Evolutionary conservation across 2,797 vertebrate species (phyloP).

Genomic region (Spheniscus humboldti): DNA sequence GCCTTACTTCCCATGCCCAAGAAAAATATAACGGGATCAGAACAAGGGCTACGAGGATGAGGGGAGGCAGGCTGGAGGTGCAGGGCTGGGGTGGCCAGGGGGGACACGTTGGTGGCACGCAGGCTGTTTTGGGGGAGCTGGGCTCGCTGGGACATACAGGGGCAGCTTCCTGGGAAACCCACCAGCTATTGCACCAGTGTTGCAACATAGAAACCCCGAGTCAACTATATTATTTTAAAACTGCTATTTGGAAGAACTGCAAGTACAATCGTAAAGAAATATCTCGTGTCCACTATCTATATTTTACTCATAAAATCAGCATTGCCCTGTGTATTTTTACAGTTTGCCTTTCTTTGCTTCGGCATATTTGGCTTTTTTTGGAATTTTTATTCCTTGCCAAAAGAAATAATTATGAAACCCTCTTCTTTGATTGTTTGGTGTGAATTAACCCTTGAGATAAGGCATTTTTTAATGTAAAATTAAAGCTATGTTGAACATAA

Average conservation of each 20-base stretch:
- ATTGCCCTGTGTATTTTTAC: rapidly evolving
- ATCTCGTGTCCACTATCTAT: rapidly evolving
- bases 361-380: rapidly evolving
- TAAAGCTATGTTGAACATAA: not conserved
- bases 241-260: not conserved
- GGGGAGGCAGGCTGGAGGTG: not conserved
- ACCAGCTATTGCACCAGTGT: rapidly evolving
- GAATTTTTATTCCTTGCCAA: not conserved
- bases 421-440: not conserved
- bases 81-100: too few relatives aligned
- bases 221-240: rapidly evolving
- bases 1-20: not conserved
- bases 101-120: rapidly evolving
- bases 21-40: not conserved
- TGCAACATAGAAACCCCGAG: not conserved
- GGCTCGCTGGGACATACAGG: not conserved
- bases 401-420: not conserved
- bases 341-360: not conserved
- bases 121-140: not conserved
- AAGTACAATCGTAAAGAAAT: rapidly evolving
- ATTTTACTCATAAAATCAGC: not conserved
- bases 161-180: not conserved
- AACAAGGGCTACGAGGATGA: not conserved
- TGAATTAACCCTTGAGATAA: not conserved
- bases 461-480: rapidly evolving